Percentiles rank a stretch among this genome's conserved stretches.
phyloP scores from a whole-genome alignment of 2,797 vertebrate genomes.

The Alosa sapidissima region DNA sequence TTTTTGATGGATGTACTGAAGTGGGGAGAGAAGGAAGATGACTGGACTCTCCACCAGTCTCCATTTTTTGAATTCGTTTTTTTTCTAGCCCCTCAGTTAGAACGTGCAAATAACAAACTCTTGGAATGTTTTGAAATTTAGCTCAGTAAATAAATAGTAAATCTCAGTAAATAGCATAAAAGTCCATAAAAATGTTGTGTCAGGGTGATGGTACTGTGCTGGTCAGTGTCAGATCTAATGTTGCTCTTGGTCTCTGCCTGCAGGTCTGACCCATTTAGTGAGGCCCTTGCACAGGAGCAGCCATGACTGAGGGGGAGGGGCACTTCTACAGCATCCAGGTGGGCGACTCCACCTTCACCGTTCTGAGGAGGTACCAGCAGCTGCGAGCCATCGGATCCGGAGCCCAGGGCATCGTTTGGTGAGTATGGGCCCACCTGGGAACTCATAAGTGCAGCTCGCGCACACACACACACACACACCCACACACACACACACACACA shows the following conservation, averaged over 20 bases:
- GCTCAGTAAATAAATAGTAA: no score
- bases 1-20: neutral
- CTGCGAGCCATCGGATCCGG: constrained; percentile 93
- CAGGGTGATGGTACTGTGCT: neutral
- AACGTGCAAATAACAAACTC: neutral
- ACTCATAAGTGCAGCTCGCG: neutral
- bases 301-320: constrained; percentile 90
- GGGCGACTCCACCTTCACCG: constrained; percentile 96
- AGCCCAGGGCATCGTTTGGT: constrained; percentile 98
- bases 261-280: constrained; percentile 67
- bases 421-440: constrained; percentile 54
- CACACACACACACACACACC: no score
- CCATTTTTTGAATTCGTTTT: neutral
- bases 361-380: constrained; percentile 91
- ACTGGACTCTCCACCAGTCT: neutral
- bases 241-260: neutral
- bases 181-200: neutral
- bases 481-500: no score
- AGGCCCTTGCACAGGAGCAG: constrained; percentile 65
- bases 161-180: no score
- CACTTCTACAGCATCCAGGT: constrained; percentile 98
- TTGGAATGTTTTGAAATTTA: neutral
- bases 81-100: neutral
- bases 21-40: neutral
- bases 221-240: neutral